Evolutionary conservation across 2,888 invertebrate species (phyloP).

Genomic region (Halocaridina rubra): DNA sequence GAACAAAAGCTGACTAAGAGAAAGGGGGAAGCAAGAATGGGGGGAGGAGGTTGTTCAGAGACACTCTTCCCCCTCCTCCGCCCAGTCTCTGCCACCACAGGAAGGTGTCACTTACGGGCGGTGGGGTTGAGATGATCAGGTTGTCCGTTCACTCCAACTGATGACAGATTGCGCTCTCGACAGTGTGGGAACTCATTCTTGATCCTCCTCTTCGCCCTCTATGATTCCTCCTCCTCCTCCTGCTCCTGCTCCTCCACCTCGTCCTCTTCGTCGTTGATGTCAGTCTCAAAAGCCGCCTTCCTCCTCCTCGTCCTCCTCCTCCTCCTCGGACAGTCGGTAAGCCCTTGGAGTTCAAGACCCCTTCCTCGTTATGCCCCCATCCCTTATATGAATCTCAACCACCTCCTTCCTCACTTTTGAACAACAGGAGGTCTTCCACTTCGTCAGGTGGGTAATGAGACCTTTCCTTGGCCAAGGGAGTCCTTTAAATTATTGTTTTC

Average conservation of each 20-base stretch:
- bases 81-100: conserved; percentile 12
- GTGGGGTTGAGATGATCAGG: conserved; percentile 21
- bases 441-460: no score
- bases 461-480: no score
- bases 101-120: conserved; percentile 32
- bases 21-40: neutral
- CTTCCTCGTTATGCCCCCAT: neutral
- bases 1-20: neutral
- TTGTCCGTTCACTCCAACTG: conserved; percentile 17
- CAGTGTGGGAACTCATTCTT: conserved; percentile 21
- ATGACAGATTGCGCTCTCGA: conserved; percentile 2
- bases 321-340: no score
- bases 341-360: no score
- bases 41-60: neutral
- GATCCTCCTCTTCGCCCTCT: neutral
- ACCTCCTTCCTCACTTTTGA: neutral
- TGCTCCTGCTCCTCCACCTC: neutral
- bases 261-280: neutral
- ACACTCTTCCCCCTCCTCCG: conserved; percentile 9
- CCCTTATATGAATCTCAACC: neutral
- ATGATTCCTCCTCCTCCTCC: neutral
- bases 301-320: neutral
- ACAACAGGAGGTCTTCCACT: neutral
- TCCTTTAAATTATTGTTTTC: no score
- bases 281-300: neutral